Conservation (phyloP, 1,140 invertebrate genomes). For the Aphidius ervi region DNA sequence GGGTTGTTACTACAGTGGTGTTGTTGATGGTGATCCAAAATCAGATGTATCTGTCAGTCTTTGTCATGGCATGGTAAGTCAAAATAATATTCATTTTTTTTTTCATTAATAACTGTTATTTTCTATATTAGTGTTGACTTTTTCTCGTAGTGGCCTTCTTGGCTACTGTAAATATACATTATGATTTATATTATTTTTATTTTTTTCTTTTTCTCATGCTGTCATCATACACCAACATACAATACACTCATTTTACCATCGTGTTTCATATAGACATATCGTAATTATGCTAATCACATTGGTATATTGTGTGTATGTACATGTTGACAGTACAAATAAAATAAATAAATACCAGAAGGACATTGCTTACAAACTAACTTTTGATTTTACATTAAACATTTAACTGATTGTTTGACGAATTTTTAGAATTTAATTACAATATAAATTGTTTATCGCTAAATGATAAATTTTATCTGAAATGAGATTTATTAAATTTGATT, state of each 20-base stretch:
- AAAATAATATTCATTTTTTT: constrained; percentile 4
- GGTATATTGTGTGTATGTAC: too few relatives aligned
- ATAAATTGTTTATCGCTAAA: too few relatives aligned
- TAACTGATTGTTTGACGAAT: too few relatives aligned
- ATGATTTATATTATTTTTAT: constrained; percentile 3
- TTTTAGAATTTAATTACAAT: too few relatives aligned
- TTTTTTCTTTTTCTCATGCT: neutral
- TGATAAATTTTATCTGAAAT: too few relatives aligned
- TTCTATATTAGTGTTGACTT: neutral
- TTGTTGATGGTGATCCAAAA: constrained; percentile 60
- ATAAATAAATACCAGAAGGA: too few relatives aligned
- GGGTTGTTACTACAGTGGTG: constrained; percentile 69
- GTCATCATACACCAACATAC: neutral
- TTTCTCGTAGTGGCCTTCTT: constrained; percentile 9
- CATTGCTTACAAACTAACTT: too few relatives aligned
- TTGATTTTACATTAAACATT: too few relatives aligned
- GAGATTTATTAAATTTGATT: too few relatives aligned
- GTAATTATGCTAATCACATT: constrained; percentile 18
- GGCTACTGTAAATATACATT: neutral
- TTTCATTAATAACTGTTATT: too few relatives aligned
- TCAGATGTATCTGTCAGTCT: constrained; percentile 67
- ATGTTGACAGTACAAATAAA: too few relatives aligned
- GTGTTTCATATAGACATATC: constrained; percentile 6
- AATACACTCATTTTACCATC: too few relatives aligned
- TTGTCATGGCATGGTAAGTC: constrained; percentile 75